Evolutionary conservation across 2,888 invertebrate species (phyloP), one percentile per base, ranked within the genome.

Genomic region (Scelioninae gen. 1): DNA sequence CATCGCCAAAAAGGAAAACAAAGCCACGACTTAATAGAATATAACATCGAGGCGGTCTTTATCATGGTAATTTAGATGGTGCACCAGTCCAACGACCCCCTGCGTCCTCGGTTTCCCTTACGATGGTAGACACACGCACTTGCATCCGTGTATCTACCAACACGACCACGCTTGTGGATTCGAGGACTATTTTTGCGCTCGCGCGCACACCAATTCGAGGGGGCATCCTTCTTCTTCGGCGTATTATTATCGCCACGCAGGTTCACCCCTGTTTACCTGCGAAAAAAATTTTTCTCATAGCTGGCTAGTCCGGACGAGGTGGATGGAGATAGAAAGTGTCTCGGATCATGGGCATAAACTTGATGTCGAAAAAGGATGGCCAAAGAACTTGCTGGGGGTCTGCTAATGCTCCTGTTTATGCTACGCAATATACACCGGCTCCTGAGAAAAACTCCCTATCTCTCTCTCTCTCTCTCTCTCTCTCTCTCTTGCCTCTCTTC

Each of bases 21-120:
- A 90, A 90, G 89, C 88, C 87, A 86, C 89, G 89, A 89, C 89
- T 88, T 90, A 90, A 90, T 90, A 89, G 88, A 89, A 90, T 89
- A 90, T 90, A 90, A 90, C 88, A 91, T 91, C 90, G 89, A 90
- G 89, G 87, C 85, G 84, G 86, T 84, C 86, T 89, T 91, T 91
- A 89, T 91, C 85, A 91, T 91, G 91, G 85, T 90, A 89, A 91
- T 91, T 87, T 82, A 86, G 85, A 85, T 89, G 89, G 88, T 87
- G 87, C 90, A 89, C 89, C 85, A 85, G 90, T 90, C 89, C 88
- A 88, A 88, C 90, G 91, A 92, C 91, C 91, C 91, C 90, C 90
- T 88, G 88, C 87, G 88, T 87, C 84, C 85, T 83, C 83, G 69
- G 68, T 81, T 82, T 79, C 86, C 86, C 84, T 82, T 66, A 29